phyloP scores from a whole-genome alignment of 1,140 invertebrate genomes.

The Formica selysi region DNA sequence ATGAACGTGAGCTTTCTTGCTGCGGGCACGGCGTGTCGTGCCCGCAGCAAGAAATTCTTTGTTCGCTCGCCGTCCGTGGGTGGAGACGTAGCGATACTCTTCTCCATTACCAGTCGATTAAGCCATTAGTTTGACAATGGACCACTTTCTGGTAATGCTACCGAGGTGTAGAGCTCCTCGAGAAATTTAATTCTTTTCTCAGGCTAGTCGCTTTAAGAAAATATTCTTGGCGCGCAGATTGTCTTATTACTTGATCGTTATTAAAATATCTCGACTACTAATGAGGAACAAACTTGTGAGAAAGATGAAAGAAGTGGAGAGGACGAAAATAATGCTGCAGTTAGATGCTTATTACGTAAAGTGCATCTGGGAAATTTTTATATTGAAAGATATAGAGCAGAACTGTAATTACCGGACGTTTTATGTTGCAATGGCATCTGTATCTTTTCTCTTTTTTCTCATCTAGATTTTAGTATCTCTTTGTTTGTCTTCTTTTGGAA shows the following conservation, averaged over 20 bases:
- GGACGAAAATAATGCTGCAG: slow-evolving; percentile 27
- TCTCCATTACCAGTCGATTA: slow-evolving; percentile 51
- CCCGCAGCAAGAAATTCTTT: slow-evolving; percentile 44
- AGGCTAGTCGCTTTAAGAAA: neutral
- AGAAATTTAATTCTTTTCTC: neutral
- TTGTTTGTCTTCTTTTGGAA: too few relatives aligned
- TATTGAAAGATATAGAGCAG: neutral
- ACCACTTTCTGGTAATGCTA: slow-evolving; percentile 6
- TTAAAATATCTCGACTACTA: neutral
- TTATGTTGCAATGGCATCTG: neutral
- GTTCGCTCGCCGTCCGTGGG: slow-evolving; percentile 12
- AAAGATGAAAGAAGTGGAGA: neutral
- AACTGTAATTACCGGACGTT: neutral
- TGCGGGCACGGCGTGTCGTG: slow-evolving; percentile 33
- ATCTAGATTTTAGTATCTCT: neutral
- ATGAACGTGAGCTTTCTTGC: slow-evolving; percentile 30
- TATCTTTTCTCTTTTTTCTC: neutral
- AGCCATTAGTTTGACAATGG: slow-evolving; percentile 52
- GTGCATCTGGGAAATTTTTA: neutral
- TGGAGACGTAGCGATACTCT: neutral
- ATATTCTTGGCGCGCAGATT: slow-evolving; percentile 17
- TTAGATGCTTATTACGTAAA: slow-evolving; percentile 20
- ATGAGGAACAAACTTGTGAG: slow-evolving; percentile 3
- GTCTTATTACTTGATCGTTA: neutral
- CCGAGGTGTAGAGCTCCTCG: neutral